Evolutionary conservation across 2,113 vertebrate species (phyloP), one percentile per base, ranked within the genome.

Genomic region (Strigops habroptila): DNA sequence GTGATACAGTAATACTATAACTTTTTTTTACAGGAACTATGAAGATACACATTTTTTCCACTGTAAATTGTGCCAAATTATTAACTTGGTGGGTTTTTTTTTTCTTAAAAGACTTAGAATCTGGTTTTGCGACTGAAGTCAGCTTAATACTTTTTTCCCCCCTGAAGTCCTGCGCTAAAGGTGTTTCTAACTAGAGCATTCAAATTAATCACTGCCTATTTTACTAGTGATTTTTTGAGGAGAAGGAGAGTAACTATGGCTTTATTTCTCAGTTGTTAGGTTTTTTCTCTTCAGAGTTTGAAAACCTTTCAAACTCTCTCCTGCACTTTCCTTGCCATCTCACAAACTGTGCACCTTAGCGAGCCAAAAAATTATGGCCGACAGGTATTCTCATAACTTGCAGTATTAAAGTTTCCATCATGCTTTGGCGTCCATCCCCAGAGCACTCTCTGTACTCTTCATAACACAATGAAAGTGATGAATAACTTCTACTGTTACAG

Each of bases 361-460:
- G 39, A 95, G 93, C 91, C 93, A 96, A 94, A 91, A 93, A 76
- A 57, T 79, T 33, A 59, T 87, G 71, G 67, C 86, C 93, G 83
- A 71, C 73, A 91, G 83, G 91, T 95, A 75, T 82, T 89, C 59
- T 83, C 44, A 30, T 94, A 87, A 79, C 83, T 71, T 79, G 33
- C 31, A 85, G 35, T 27, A 67, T 28, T 83, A 39, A 83, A 93
- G 30, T 94, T 96, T 97, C 95, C 93, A 87, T 86, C 86, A 78
- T 18, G 51, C 71, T 94, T 94, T 92, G 88, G 89, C 74, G 0
- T 77, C 60, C 60, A 3, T 88, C 51, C 62, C 65, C 63, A 65
- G 49, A 82, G 75, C 53, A 90, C 88, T 70, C 44, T 73, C 70
- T 86, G 90, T 89, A 69, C 84, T 95, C 69, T 86, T 90, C 44